Evolutionary conservation across 1,140 invertebrate genomes (phyloP), one percentile per base, ranked within the genome.

Genomic region (Steinernema khuongi): DNA sequence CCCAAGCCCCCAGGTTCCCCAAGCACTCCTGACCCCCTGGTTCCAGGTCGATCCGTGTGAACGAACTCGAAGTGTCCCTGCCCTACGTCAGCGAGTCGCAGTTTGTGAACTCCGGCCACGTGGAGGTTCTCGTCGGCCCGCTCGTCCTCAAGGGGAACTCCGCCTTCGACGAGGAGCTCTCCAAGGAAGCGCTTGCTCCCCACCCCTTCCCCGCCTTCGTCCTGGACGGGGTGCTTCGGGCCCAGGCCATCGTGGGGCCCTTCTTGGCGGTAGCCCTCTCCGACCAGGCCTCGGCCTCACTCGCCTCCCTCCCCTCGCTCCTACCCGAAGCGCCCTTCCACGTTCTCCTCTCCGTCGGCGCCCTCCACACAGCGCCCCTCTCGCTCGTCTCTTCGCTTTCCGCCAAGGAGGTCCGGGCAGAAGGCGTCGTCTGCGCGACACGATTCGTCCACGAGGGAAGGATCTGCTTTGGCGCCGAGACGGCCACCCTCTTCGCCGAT

Each of bases 91-190:
- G 22, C 7, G 50, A 60, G 26, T 60, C 50, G 7, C 11, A 60
- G 50, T 26, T 60, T 60, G 50, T 60, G 4, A 60, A 60, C 22
- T 60, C 50, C 7, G 50, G 50, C 4, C 50, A 60, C 4, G 26
- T 60, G 4, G 50, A 60, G 4, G 19, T 60, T 22, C 50, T 60
- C 22, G 50, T 60, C 11, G 50, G 50, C 26, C 50, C 50, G 22
- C 50, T 60, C 50, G 22, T 60, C 19, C 50, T 60, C 7, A 60
- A 60, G 50, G 50, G 50, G 26, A 60, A 60, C 22, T 60, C 50
- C 50, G 50, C 50, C 26, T 60, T 60, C 50, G 50, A 60, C 7
- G 22, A 60, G 7, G 36, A 41, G 7, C 36, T n/a, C 14, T 11
- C 7, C 11, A 14, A 14, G 50, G 26, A 7, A 26, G 19, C 19